phyloP scores from a whole-genome alignment of 2,113 vertebrate genomes.

The Erinaceus europaeus region DNA sequence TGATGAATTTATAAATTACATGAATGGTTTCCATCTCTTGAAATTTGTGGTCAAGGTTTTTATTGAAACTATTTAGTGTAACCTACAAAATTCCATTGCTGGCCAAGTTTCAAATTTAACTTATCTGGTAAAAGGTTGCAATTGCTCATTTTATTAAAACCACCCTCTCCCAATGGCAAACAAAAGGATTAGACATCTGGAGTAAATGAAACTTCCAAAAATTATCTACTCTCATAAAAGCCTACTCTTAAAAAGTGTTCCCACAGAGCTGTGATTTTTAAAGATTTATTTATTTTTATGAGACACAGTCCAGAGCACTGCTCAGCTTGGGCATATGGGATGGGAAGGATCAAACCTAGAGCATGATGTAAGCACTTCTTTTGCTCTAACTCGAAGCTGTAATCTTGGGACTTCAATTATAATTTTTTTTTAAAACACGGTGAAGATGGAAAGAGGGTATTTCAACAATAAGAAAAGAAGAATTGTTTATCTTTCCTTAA shows the following conservation, averaged over 20 bases:
- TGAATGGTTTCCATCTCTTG: constrained; percentile 13
- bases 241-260: not conserved
- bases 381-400: too few relatives aligned
- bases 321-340: too few relatives aligned
- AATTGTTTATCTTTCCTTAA: not conserved
- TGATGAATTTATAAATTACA: not conserved
- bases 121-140: not conserved
- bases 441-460: not conserved
- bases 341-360: too few relatives aligned
- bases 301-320: too few relatives aligned
- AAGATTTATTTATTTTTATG: too few relatives aligned
- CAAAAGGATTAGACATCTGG: not conserved
- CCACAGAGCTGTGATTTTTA: not conserved
- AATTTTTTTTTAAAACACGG: too few relatives aligned
- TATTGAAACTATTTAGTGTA: not conserved
- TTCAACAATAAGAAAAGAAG: not conserved
- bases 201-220: not conserved
- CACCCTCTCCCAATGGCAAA: not conserved
- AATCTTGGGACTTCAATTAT: too few relatives aligned
- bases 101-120: not conserved
- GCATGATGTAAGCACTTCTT: too few relatives aligned
- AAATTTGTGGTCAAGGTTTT: not conserved
- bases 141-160: not conserved
- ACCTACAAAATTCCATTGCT: not conserved
- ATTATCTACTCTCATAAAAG: not conserved